Conservation (phyloP, 2,888 invertebrate species). For the Eilema depressum region DNA sequence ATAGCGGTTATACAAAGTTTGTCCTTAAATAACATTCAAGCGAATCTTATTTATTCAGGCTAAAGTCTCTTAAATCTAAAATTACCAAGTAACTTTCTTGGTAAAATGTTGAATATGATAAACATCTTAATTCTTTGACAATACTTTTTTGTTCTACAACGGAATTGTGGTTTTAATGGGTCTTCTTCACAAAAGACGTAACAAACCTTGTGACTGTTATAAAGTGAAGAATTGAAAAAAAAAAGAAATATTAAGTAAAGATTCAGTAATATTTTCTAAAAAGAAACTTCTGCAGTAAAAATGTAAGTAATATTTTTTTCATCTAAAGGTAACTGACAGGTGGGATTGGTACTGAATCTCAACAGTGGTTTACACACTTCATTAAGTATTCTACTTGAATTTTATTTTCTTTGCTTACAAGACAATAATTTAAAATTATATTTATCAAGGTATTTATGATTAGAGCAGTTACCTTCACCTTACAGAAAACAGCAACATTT, state of each 20-base stretch:
- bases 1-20: neutral
- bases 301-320: neutral
- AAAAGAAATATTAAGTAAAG: too few species aligned
- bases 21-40: neutral
- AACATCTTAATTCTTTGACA: neutral
- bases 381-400: neutral
- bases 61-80: neutral
- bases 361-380: neutral
- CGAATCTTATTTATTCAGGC: neutral
- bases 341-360: too few species aligned
- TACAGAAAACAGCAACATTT: too few species aligned
- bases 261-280: too few species aligned
- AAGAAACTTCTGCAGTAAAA: neutral
- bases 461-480: neutral
- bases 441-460: neutral
- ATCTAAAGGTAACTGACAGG: neutral
- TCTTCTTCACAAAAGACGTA: neutral
- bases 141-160: neutral
- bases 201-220: neutral
- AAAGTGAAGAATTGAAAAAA: neutral
- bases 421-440: neutral
- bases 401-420: neutral
- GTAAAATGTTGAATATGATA: neutral
- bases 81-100: neutral
- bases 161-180: neutral